Percentiles rank a stretch among this genome's conserved stretches.
These are phyloP conservation scores for Gymnoscopelus braueri DNA, from an alignment of 2,797 vertebrate genomes.

Conservation along the genomic window DNA sequence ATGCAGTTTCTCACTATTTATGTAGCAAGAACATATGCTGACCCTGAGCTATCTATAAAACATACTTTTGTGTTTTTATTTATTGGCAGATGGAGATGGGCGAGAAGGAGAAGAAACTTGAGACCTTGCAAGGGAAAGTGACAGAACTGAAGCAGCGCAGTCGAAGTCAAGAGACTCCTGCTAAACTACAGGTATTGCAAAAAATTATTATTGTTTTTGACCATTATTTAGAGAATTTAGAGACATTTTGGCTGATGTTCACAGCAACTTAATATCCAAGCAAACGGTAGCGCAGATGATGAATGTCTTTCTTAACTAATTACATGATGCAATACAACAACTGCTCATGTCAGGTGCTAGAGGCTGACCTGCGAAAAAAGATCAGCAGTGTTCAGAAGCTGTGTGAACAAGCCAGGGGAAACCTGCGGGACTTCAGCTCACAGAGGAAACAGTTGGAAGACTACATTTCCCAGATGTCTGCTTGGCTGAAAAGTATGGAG, in stretches of 20 bases:
- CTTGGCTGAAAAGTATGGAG: conserved; percentile 87
- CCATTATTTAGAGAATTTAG: neutral
- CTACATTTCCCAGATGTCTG: conserved; percentile 85
- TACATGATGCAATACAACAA: too few species aligned
- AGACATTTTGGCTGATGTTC: neutral
- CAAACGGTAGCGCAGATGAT: too few species aligned
- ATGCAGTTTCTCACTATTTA: neutral
- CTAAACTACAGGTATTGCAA: conserved; percentile 89
- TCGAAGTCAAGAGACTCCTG: conserved; percentile 85
- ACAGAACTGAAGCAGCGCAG: conserved; percentile 87
- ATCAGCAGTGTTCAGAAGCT: conserved; percentile 86
- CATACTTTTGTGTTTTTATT: conserved; percentile 19
- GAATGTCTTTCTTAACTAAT: too few species aligned
- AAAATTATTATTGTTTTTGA: neutral
- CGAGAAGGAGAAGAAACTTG: conserved; percentile 85
- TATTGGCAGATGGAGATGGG: conserved; percentile 83
- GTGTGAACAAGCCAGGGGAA: conserved; percentile 85
- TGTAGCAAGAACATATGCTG: neutral
- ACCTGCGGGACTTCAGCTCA: conserved; percentile 87
- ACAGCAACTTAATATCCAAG: neutral
- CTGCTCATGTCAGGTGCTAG: conserved; percentile 83
- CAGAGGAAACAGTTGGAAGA: conserved; percentile 89
- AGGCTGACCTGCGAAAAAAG: conserved; percentile 91
- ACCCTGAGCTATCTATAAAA: neutral
- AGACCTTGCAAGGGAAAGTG: conserved; percentile 86